Conservation (phyloP, 2,888 invertebrate genomes). For the Apeira syringaria region DNA sequence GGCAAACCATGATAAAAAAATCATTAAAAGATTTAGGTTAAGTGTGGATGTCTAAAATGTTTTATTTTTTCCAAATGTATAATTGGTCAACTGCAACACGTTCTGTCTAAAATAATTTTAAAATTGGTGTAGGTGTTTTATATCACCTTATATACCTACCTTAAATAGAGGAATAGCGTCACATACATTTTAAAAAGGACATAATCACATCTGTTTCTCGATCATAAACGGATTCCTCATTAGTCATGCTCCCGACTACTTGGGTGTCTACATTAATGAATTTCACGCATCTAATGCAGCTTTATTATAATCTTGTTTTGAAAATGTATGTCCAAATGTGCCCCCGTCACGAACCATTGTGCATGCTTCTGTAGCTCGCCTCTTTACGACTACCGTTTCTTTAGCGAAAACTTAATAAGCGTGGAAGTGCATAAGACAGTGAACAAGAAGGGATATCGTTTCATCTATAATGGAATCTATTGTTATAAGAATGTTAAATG, state of each 20-base stretch:
- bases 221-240: slow-evolving; percentile 44
- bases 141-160: no score
- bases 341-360: slow-evolving; percentile 52
- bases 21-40: no score
- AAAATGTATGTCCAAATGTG: slow-evolving; percentile 45
- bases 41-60: no score
- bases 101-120: no score
- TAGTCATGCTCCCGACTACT: slow-evolving; percentile 53
- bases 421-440: not conserved
- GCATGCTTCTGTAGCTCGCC: slow-evolving; percentile 21
- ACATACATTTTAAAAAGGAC: slow-evolving; percentile 10
- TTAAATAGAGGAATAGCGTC: no score
- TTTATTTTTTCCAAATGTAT: no score
- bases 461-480: slow-evolving; percentile 2
- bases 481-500: not conserved
- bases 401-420: slow-evolving; percentile 4
- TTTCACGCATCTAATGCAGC: slow-evolving; percentile 61
- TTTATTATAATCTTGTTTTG: slow-evolving; percentile 48
- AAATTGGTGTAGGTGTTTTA: no score
- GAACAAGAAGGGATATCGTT: not conserved
- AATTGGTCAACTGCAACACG: no score
- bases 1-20: no score
- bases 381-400: slow-evolving; percentile 11
- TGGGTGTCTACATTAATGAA: slow-evolving; percentile 66
- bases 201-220: slow-evolving; percentile 21